These are phyloP conservation scores for Psammodynastes pulverulentus DNA, from an alignment of 2,113 vertebrate species.

Conservation along the genomic window DNA sequence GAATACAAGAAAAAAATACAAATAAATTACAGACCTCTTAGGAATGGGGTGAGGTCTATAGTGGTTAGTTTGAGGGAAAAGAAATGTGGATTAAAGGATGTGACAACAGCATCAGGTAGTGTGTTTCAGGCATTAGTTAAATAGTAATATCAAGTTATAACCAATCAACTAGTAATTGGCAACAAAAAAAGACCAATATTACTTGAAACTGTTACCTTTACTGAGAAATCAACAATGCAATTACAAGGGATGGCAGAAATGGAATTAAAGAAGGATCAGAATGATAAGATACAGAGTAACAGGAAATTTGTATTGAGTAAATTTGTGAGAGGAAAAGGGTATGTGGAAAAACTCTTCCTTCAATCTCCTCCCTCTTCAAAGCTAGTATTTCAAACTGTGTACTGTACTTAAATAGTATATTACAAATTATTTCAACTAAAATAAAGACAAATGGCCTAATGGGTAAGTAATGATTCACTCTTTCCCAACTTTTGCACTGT, in stretches of 20 bases:
- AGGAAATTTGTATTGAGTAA: background rate
- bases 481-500: background rate
- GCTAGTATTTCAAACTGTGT: background rate
- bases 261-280: background rate
- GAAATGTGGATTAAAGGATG: too few relatives aligned
- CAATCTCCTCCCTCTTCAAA: background rate
- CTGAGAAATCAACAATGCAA: background rate
- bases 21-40: too few relatives aligned
- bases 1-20: too few relatives aligned
- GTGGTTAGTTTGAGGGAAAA: too few relatives aligned
- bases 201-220: background rate
- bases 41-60: too few relatives aligned
- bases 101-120: too few relatives aligned
- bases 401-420: background rate
- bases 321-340: background rate
- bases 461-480: background rate
- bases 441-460: background rate
- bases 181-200: background rate
- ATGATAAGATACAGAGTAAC: background rate
- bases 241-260: background rate
- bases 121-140: too few relatives aligned
- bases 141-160: background rate
- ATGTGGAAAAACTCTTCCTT: background rate
- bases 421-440: background rate
- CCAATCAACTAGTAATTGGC: background rate